Conservation (phyloP, 1,140 invertebrate species). For the Macrobrachium nipponense region DNA sequence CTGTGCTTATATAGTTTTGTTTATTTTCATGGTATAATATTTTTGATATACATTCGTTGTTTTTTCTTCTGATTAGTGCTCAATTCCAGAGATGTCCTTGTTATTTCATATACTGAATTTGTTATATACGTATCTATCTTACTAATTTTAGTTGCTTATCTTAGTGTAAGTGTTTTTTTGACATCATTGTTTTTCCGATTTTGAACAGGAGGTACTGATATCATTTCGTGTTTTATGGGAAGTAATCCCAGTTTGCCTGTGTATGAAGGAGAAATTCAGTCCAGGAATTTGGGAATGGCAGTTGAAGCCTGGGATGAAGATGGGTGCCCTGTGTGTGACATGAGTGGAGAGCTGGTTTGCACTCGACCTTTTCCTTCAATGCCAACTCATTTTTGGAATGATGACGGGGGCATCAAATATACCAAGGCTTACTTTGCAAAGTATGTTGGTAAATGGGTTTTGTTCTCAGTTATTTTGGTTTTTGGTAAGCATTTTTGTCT, state of each 20-base stretch:
- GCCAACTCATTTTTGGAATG: conserved; percentile 75
- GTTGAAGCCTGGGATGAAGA: conserved; percentile 68
- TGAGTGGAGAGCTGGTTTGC: conserved; percentile 74
- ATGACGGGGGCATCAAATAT: conserved; percentile 71
- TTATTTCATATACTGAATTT: no score
- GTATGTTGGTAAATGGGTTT: conserved; percentile 38
- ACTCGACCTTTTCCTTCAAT: conserved; percentile 75
- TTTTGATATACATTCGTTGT: no score
- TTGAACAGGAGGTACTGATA: conserved; percentile 74
- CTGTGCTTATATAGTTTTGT: no score
- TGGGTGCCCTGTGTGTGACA: conserved; percentile 70
- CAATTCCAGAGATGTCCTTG: no score
- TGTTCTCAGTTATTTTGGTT: not conserved
- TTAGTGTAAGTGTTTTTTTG: not conserved
- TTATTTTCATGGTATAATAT: no score
- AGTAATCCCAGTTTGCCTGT: conserved; percentile 72
- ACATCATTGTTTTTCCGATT: conserved; percentile 7
- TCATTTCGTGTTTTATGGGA: conserved; percentile 75
- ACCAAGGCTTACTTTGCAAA: conserved; percentile 73
- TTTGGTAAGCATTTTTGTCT: not conserved
- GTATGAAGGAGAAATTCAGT: conserved; percentile 74
- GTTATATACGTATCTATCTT: no score
- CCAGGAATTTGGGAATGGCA: conserved; percentile 72
- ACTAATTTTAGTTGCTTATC: no score
- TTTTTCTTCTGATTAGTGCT: no score